phyloP scores from a whole-genome alignment of 2,888 invertebrate species.

The Drosophila picticornis region DNA sequence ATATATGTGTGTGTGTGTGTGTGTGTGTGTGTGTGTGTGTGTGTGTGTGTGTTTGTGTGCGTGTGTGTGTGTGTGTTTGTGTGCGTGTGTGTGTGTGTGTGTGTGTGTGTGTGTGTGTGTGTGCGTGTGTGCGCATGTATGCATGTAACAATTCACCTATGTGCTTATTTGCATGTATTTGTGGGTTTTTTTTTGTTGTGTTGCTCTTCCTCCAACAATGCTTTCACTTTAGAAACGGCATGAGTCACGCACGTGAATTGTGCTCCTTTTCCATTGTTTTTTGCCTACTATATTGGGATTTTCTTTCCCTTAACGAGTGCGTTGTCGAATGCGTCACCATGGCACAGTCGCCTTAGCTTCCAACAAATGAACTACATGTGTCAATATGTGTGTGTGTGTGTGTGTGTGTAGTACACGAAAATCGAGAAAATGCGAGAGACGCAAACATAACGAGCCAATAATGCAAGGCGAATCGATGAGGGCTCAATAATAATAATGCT shows the following conservation, averaged over 20 bases:
- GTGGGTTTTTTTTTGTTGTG: not conserved
- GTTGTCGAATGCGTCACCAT: constrained; percentile 58
- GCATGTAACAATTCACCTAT: constrained; percentile 1
- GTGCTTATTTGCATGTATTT: constrained; percentile 4
- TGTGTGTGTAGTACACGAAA: constrained; percentile 15
- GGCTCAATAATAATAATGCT: constrained; percentile 78
- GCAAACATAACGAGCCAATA: constrained; percentile 9
- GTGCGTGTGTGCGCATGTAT: constrained; percentile 2
- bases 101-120: not conserved
- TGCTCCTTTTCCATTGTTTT: constrained; percentile 30
- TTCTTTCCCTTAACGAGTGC: constrained; percentile 25
- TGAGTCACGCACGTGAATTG: constrained; percentile 72
- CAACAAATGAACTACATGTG: constrained; percentile 23
- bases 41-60: constrained; percentile 5
- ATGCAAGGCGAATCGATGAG: constrained; percentile 63
- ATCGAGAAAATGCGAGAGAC: constrained; percentile 21
- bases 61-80: not conserved
- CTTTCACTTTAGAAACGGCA: constrained; percentile 31
- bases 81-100: constrained; percentile 3
- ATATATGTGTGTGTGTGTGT: not conserved
- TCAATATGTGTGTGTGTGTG: not conserved
- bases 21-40: not conserved
- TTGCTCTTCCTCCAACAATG: not conserved
- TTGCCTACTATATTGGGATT: constrained; percentile 10
- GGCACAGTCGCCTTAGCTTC: constrained; percentile 27